Percentiles rank a stretch among this genome's conserved stretches.
These are phyloP conservation scores for Graphium colonna DNA, from an alignment of 2,888 invertebrate species.

Conservation along the genomic window DNA sequence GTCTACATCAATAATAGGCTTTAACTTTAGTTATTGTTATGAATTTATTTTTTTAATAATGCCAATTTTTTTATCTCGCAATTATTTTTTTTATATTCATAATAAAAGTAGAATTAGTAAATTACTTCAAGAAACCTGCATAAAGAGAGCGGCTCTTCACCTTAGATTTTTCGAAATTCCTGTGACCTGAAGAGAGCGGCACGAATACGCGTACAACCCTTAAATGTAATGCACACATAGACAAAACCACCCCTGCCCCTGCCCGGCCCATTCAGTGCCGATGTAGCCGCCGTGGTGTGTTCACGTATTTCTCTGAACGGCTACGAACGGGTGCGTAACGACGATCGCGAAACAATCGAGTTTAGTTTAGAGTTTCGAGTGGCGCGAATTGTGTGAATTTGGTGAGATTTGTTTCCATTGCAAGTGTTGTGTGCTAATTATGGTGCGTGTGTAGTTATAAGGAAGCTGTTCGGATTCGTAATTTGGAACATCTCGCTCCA, in stretches of 20 bases:
- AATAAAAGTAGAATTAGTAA: too few species aligned
- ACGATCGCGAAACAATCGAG: slow-evolving; percentile 17
- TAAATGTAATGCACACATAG: slow-evolving; percentile 31
- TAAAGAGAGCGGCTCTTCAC: too few species aligned
- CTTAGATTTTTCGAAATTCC: too few species aligned
- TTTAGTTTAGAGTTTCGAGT: slow-evolving; percentile 21
- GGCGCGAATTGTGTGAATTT: slow-evolving; percentile 18
- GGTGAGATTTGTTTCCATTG: slow-evolving; percentile 2
- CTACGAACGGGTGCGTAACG: slow-evolving; percentile 26
- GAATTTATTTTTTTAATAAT: too few species aligned
- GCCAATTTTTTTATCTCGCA: too few species aligned
- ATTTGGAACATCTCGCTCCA: slow-evolving; percentile 20
- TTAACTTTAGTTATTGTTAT: too few species aligned
- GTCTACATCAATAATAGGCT: too few species aligned
- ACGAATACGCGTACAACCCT: slow-evolving; percentile 39
- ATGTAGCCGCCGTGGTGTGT: slow-evolving; percentile 36
- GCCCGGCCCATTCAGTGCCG: slow-evolving; percentile 42
- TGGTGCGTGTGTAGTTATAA: slow-evolving; percentile 1
- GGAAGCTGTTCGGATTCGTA: slow-evolving; percentile 8
- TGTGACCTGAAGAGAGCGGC: slow-evolving; percentile 69
- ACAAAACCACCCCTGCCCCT: slow-evolving; percentile 44
- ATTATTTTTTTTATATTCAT: too few species aligned
- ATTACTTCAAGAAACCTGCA: too few species aligned
- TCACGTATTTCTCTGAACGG: too few species aligned
- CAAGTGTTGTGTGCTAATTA: slow-evolving; percentile 4